These are phyloP conservation scores for Egretta garzetta DNA, from an alignment of 2,113 vertebrate species.

Conservation along the genomic window DNA sequence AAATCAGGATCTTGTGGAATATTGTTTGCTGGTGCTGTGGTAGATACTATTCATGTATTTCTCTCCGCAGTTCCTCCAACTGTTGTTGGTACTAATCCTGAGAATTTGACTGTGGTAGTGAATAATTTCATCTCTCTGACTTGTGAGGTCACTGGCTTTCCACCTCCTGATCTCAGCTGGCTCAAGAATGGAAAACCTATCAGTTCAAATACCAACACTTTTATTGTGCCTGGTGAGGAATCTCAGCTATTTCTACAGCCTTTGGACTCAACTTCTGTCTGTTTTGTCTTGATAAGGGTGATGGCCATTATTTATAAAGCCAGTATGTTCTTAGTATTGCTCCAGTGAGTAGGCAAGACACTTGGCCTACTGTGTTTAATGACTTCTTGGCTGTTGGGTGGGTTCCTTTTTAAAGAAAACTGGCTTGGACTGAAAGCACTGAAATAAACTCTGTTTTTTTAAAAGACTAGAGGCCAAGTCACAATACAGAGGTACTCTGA, in stretches of 20 bases:
- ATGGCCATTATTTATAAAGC: background rate
- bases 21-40: background rate
- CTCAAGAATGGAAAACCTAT: conserved; percentile 86
- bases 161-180: conserved; percentile 92
- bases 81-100: conserved; percentile 81
- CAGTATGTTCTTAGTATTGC: background rate
- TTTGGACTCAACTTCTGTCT: background rate
- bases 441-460: background rate
- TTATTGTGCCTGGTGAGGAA: conserved; percentile 89
- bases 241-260: background rate
- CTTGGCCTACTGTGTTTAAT: background rate
- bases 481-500: background rate
- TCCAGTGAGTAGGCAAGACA: background rate
- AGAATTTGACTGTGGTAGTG: conserved; percentile 90
- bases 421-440: background rate
- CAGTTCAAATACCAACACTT: conserved; percentile 77
- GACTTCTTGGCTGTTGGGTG: background rate
- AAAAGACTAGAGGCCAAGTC: background rate
- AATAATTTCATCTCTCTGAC: conserved; percentile 92
- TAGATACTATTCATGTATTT: background rate
- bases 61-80: conserved; percentile 84
- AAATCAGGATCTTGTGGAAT: background rate
- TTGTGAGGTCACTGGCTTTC: conserved; percentile 91
- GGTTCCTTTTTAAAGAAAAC: background rate
- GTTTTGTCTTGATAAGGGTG: background rate